Evolutionary conservation across 2,888 invertebrate genomes (phyloP).

Genomic region (Bibio marci): DNA sequence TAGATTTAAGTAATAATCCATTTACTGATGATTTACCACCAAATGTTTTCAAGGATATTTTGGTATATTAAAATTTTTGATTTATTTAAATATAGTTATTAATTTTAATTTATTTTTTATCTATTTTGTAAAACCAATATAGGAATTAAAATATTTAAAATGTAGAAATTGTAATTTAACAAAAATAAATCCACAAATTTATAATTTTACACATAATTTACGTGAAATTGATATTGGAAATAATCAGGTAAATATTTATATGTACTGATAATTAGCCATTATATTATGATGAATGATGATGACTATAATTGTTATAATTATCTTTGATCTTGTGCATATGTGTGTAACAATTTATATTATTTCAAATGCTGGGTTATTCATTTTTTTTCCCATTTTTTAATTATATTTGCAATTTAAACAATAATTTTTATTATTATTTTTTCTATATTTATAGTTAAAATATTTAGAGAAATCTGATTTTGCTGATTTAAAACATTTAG

Average conservation of each 20-base stretch:
- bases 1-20: conserved; percentile 61
- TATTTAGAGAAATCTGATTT: conserved; percentile 57
- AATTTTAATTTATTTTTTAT: conserved; percentile 6
- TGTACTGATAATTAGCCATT: too few species aligned
- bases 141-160: conserved; percentile 50
- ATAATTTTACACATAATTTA: conserved; percentile 54
- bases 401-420: neutral
- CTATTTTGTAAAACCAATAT: conserved; percentile 29
- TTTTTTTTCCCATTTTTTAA: neutral
- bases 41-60: conserved; percentile 59
- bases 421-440: conserved; percentile 2
- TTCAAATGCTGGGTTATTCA: neutral
- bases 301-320: neutral
- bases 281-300: neutral
- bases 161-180: conserved; percentile 55
- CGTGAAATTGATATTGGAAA: conserved; percentile 59
- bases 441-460: conserved; percentile 39
- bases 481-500: conserved; percentile 45
- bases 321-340: neutral
- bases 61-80: conserved; percentile 23
- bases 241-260: conserved; percentile 39
- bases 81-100: too few species aligned
- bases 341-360: neutral
- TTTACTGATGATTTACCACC: conserved; percentile 55
- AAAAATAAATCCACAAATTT: conserved; percentile 61